A percentile compares a stretch with the other conserved stretches of the same genome.
These are phyloP conservation scores for Myotis davidii DNA, from an alignment of 2,113 vertebrate species.

Conservation along the genomic window DNA sequence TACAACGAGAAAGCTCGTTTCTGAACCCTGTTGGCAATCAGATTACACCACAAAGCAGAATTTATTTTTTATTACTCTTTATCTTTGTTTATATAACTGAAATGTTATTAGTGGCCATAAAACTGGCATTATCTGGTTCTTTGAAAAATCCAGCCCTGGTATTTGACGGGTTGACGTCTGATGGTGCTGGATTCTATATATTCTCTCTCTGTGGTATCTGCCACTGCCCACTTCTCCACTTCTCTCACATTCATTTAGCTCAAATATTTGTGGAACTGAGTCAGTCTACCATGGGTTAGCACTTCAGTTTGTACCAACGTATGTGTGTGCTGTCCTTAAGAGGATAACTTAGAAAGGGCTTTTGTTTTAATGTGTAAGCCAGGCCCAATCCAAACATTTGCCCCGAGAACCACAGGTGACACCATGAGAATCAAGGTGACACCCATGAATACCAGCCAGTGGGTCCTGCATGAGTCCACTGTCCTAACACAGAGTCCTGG, in stretches of 20 bases:
- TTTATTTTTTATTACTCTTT: constrained; percentile 66
- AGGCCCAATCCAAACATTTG: not conserved
- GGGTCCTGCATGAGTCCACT: too few species aligned
- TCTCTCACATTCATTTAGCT: not conserved
- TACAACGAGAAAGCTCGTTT: constrained; percentile 31
- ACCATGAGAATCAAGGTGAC: not conserved
- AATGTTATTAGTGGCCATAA: constrained; percentile 76
- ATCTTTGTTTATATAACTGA: constrained; percentile 74
- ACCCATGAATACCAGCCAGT: not conserved
- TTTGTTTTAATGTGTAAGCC: not conserved
- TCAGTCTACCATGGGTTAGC: not conserved
- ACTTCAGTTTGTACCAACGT: not conserved
- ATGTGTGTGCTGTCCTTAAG: not conserved
- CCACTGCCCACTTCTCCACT: not conserved
- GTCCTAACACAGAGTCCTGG: not conserved
- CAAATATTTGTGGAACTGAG: not conserved
- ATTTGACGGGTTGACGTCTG: constrained; percentile 57
- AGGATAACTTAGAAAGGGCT: not conserved
- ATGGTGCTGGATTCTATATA: not conserved
- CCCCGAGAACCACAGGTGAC: not conserved
- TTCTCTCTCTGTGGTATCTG: not conserved
- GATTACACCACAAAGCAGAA: constrained; percentile 23
- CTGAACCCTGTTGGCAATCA: constrained; percentile 64
- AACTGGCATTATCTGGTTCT: constrained; percentile 67
- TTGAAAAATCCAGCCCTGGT: constrained; percentile 56